Evolutionary conservation across 53 echinoderm and acorn worm species (phyloP).

Genomic region (Pentamera pediparva): DNA sequence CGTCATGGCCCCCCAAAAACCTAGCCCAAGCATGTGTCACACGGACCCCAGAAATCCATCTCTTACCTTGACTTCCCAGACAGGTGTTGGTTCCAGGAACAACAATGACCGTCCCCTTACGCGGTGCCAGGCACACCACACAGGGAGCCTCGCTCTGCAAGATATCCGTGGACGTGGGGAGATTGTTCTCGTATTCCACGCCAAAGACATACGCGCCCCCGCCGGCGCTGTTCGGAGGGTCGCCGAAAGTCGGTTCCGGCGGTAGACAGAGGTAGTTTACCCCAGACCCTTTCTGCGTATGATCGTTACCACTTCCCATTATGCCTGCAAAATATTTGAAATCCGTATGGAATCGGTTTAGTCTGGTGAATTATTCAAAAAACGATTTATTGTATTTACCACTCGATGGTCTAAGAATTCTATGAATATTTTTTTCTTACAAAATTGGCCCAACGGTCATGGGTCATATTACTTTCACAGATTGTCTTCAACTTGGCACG

Average conservation of each 20-base stretch:
- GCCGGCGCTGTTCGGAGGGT: not conserved
- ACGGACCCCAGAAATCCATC: no score
- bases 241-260: constrained; percentile 1
- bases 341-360: no score
- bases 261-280: not conserved
- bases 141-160: constrained; percentile 2
- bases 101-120: not conserved
- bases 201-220: not conserved
- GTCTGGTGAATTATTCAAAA: no score
- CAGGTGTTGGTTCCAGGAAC: constrained; percentile 20
- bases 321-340: no score
- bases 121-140: not conserved
- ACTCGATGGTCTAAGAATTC: no score
- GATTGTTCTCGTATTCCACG: constrained; percentile 11
- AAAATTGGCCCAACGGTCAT: no score
- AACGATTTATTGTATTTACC: no score
- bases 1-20: no score
- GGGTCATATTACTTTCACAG: no score
- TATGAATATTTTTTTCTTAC: no score
- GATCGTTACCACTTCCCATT: not conserved
- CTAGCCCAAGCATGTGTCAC: no score
- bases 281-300: constrained; percentile 11
- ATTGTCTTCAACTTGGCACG: no score
- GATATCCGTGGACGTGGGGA: not conserved
- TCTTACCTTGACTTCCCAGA: constrained; percentile 18